Base-by-base conservation (phyloP, 2,113 vertebrate genomes). In the Anhinga rufa region DNA sequence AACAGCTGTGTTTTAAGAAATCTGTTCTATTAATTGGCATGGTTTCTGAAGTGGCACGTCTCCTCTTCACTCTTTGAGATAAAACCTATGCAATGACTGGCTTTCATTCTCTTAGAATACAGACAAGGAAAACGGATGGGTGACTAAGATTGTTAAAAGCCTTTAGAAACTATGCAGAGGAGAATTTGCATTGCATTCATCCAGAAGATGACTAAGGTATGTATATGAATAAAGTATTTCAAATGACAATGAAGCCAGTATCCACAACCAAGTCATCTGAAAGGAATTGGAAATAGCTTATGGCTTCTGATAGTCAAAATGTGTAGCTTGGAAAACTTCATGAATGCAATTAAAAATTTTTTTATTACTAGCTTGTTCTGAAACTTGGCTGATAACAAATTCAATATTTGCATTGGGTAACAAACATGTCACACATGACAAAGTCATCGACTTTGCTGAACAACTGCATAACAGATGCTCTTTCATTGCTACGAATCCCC, bases 331-430 rank as follows among this genome's bases (percentile, higher is more conserved):
- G 79, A 72, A 55, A 88, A 87, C 26, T 54, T 54, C 46, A 38
- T 52, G 16, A 78, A 82, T n/a, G 44, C 16, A 80, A 76, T 77
- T 36, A 55, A 40, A 18, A 4, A 3, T 12, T 54, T 82, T 82
- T 85, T 86, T 48, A 57, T 65, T 52, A 61, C 22, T 55, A 65
- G 62, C 57, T 86, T 40, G 36, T 79, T 88, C 36, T 70, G 90
- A 54, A 88, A 57, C 36, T 69, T 69, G 68, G 54, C 75, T 88
- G 86, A 64, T 83, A 88, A 51, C 7, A 65, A 62, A 31, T 8
- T 26, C 2, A 15, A 7, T 29, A 14, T n/a, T 64, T 1, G 0
- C 0, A 0, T 3, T 22, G 64, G 28, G 31, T 49, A 25, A 69
- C 78, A 88, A 87, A 58, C 51, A 31, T 1, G 0, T 64, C 58